phyloP scores from a whole-genome alignment of 2,888 invertebrate genomes.

The Mesopsocus fuscifrons region DNA sequence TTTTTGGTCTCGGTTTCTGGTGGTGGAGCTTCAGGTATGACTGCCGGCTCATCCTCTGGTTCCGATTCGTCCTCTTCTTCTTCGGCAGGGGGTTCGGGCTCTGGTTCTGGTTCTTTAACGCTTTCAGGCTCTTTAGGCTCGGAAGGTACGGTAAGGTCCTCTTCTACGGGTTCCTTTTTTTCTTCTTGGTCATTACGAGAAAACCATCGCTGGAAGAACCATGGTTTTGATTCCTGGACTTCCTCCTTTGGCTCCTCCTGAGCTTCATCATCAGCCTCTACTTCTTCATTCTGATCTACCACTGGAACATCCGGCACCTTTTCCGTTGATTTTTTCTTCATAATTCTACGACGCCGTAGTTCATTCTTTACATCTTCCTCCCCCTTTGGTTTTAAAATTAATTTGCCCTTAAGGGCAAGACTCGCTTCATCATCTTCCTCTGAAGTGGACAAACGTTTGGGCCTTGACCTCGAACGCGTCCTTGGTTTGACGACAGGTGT shows the following conservation, averaged over 20 bases:
- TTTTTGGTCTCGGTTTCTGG: conserved; percentile 11
- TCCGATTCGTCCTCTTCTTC: conserved; percentile 20
- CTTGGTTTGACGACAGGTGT: conserved; percentile 10
- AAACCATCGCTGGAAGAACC: conserved; percentile 7
- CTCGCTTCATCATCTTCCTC: conserved; percentile 14
- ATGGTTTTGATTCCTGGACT: conserved; percentile 13
- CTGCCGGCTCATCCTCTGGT: conserved; percentile 17
- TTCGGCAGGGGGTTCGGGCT: conserved; percentile 22
- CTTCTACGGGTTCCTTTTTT: conserved; percentile 20
- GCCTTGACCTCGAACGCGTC: conserved; percentile 1
- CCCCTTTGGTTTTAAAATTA: conserved; percentile 22
- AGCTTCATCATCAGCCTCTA: conserved; percentile 17
- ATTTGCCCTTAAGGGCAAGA: conserved; percentile 19
- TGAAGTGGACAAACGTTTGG: conserved; percentile 3
- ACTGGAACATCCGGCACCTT: conserved; percentile 6
- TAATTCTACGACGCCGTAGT: conserved; percentile 19
- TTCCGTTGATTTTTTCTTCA: conserved; percentile 9
- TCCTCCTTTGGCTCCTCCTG: conserved; percentile 16
- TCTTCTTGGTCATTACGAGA: conserved; percentile 4
- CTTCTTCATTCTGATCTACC: neutral
- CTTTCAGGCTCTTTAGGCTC: conserved; percentile 20
- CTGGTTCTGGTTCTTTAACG: conserved; percentile 28
- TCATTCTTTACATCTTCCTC: neutral
- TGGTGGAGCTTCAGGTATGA: conserved; percentile 14
- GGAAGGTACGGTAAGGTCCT: conserved; percentile 19